Conservation (phyloP, 1,140 invertebrate species). For the Cydia strobilella region DNA sequence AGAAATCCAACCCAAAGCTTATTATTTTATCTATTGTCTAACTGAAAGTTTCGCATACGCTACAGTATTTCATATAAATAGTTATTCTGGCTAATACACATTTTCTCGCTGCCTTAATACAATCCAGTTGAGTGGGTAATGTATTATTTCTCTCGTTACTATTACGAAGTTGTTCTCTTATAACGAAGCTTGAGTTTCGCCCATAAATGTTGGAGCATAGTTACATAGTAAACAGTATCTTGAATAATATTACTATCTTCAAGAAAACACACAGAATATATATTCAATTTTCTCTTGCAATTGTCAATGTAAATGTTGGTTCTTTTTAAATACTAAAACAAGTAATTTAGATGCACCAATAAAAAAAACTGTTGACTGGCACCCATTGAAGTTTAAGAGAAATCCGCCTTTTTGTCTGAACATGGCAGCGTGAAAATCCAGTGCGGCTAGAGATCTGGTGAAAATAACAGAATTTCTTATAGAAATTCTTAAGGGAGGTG, state of each 20-base stretch:
- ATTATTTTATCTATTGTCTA: neutral
- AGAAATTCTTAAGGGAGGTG: no score
- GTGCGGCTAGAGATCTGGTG: no score
- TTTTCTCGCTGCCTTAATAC: slow-evolving; percentile 26
- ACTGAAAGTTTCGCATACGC: neutral
- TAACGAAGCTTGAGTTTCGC: slow-evolving; percentile 7
- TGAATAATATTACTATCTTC: slow-evolving; percentile 20
- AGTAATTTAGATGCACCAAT: no score
- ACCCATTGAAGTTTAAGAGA: no score
- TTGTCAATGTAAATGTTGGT: neutral
- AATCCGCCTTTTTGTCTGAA: no score
- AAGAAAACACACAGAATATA: neutral
- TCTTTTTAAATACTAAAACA: neutral
- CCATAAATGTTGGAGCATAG: slow-evolving; percentile 9
- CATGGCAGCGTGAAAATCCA: no score
- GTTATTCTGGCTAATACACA: slow-evolving; percentile 14
- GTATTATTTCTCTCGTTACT: slow-evolving; percentile 46
- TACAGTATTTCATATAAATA: neutral
- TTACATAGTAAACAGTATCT: slow-evolving; percentile 6
- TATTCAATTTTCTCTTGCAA: neutral
- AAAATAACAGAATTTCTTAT: no score
- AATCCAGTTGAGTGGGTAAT: slow-evolving; percentile 45
- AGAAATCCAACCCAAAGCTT: neutral
- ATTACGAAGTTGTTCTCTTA: slow-evolving; percentile 37
- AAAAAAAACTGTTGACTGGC: no score